phyloP scores from a whole-genome alignment of 2,113 vertebrate species.

The Microcebus griseorufus region DNA sequence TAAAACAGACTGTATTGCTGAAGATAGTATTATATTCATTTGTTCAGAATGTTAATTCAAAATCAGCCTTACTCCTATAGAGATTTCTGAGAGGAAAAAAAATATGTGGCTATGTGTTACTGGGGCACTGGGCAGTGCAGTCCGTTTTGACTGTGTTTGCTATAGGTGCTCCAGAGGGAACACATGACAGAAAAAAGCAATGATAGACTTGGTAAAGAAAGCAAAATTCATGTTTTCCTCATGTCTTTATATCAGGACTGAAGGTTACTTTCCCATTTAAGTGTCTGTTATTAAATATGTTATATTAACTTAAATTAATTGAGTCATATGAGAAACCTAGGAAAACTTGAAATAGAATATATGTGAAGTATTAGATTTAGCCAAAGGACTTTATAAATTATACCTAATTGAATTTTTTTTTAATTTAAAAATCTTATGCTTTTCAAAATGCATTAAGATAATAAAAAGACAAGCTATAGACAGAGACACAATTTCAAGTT shows the following conservation, averaged over 20 bases:
- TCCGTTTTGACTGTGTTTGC: neutral
- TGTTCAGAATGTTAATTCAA: neutral
- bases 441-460: neutral
- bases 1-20: neutral
- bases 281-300: neutral
- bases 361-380: neutral
- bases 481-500: neutral
- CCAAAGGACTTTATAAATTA: neutral
- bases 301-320: neutral
- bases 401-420: neutral
- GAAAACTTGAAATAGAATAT: neutral
- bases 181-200: neutral
- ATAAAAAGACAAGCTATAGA: neutral
- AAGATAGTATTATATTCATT: neutral
- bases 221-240: neutral
- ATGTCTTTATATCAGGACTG: neutral
- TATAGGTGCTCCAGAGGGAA: neutral
- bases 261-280: neutral
- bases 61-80: neutral
- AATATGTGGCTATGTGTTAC: neutral
- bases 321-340: neutral
- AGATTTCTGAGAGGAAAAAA: neutral
- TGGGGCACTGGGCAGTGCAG: neutral
- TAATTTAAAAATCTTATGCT: neutral
- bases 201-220: neutral